Conservation (phyloP, 2,888 invertebrate species). For the Anodontia alba region DNA sequence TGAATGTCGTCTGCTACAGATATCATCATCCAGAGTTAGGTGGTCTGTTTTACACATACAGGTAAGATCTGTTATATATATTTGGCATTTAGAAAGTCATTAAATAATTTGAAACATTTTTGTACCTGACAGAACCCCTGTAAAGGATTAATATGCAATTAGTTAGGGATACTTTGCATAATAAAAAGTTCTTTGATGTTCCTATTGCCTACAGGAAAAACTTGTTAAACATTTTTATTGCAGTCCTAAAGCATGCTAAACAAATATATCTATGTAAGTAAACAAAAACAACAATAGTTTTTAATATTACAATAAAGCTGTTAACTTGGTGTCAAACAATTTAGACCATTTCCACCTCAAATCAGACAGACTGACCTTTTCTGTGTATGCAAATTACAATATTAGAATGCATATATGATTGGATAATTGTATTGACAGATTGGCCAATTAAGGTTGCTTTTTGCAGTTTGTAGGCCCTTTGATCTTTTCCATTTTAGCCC, state of each 20-base stretch:
- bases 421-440: constrained; percentile 28
- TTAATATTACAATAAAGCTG: neutral
- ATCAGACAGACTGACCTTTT: constrained; percentile 12
- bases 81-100: too few species aligned
- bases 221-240: constrained; percentile 4
- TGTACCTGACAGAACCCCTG: neutral
- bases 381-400: constrained; percentile 9
- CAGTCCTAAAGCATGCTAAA: neutral
- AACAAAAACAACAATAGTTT: neutral
- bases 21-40: too few species aligned
- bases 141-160: constrained; percentile 11
- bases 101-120: too few species aligned
- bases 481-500: constrained; percentile 24
- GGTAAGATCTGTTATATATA: too few species aligned
- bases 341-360: constrained; percentile 4
- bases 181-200: constrained; percentile 1
- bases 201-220: neutral
- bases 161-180: neutral
- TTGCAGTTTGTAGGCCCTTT: constrained; percentile 21
- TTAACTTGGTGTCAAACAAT: constrained; percentile 10
- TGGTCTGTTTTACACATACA: too few species aligned
- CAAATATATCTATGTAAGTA: neutral
- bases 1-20: too few species aligned
- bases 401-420: constrained; percentile 27
- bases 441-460: constrained; percentile 28